phyloP scores from a whole-genome alignment of 2,888 invertebrate genomes.

The Sialis lutaria region DNA sequence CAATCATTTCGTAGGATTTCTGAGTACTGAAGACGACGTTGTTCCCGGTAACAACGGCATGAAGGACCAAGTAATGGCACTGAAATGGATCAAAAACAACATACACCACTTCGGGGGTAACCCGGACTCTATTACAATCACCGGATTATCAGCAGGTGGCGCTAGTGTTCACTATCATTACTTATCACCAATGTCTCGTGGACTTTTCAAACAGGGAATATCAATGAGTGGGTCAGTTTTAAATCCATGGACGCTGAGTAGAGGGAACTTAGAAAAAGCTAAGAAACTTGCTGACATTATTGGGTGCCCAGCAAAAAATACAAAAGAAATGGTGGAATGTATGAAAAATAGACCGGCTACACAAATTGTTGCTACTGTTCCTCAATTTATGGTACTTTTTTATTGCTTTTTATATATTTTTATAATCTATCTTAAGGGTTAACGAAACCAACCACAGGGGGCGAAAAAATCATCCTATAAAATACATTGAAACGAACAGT shows the following conservation, averaged over 20 bases:
- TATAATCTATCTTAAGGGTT: conserved; percentile 13
- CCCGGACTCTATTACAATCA: conserved; percentile 45
- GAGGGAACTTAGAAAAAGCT: conserved; percentile 40
- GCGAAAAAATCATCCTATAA: too few species aligned
- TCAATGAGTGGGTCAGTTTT: conserved; percentile 55
- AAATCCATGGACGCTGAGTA: conserved; percentile 35
- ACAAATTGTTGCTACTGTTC: conserved; percentile 36
- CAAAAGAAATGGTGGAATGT: conserved; percentile 41
- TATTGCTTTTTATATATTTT: too few species aligned
- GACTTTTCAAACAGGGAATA: conserved; percentile 41
- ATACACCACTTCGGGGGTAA: conserved; percentile 55
- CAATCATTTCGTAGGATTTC: conserved; percentile 35
- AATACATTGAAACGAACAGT: too few species aligned
- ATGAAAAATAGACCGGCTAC: conserved; percentile 40
- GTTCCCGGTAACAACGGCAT: conserved; percentile 56
- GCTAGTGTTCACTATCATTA: conserved; percentile 59
- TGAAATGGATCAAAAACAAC: conserved; percentile 51
- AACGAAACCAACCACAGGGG: background rate
- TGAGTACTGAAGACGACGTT: conserved; percentile 51
- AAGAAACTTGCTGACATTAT: conserved; percentile 37
- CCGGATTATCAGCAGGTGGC: conserved; percentile 57
- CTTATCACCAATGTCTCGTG: conserved; percentile 41
- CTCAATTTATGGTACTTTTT: conserved; percentile 31
- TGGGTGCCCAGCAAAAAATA: conserved; percentile 39
- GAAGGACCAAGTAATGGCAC: conserved; percentile 53